These are phyloP conservation scores for Phoenicopterus ruber DNA, from an alignment of 2,113 vertebrate species.

Conservation along the genomic window DNA sequence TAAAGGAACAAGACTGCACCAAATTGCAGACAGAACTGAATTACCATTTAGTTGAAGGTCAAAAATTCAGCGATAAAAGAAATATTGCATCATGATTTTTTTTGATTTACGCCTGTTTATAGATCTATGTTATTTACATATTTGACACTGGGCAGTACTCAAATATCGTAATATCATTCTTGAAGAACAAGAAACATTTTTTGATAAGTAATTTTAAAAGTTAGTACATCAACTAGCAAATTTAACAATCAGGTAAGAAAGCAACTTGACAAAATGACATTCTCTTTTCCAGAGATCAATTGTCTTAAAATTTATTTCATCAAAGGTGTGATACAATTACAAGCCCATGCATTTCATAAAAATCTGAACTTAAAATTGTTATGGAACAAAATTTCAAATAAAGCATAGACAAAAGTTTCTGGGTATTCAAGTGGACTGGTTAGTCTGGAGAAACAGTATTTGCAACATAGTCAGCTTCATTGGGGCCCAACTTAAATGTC, in stretches of 20 bases:
- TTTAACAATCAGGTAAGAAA: background rate
- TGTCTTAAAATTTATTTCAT: slow-evolving; percentile 30
- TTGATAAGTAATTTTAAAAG: background rate
- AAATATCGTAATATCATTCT: background rate
- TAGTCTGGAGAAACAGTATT: background rate
- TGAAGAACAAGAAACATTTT: background rate
- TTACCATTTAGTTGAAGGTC: background rate
- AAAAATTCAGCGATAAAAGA: background rate
- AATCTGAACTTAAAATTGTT: background rate
- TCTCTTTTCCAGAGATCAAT: background rate
- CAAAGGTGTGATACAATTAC: slow-evolving; percentile 10
- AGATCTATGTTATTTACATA: background rate
- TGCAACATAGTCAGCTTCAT: background rate
- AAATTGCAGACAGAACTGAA: background rate
- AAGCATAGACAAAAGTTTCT: background rate
- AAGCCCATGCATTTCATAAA: slow-evolving; percentile 25
- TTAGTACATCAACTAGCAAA: background rate
- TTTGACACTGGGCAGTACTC: background rate
- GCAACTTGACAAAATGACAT: background rate
- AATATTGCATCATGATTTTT: background rate
- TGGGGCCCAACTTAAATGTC: no score
- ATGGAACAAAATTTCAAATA: slow-evolving; percentile 8
- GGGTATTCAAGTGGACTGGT: background rate
- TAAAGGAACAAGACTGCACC: background rate
- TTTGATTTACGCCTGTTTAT: background rate